Conservation (phyloP, 2,888 invertebrate genomes). For the Caenorhabditis becei region DNA sequence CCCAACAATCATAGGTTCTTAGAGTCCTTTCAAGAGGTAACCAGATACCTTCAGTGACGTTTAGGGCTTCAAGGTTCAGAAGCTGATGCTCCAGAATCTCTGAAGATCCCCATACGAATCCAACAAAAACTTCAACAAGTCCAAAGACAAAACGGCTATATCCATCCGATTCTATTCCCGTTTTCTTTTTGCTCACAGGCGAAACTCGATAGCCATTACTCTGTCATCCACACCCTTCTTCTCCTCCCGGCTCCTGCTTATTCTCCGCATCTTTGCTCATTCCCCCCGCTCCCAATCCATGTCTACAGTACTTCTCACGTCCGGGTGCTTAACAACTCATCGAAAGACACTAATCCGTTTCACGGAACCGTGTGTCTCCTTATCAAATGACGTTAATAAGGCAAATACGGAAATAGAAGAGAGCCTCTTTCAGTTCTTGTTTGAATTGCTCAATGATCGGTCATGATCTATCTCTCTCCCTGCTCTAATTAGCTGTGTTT, state of each 20-base stretch:
- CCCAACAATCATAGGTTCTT: no score
- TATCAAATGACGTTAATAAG: conserved; percentile 54
- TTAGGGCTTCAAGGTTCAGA: no score
- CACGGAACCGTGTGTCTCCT: conserved; percentile 47
- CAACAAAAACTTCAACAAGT: no score
- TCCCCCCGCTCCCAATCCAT: neutral
- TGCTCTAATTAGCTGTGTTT: conserved; percentile 5
- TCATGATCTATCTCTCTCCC: conserved; percentile 2
- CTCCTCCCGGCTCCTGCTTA: conserved; percentile 2
- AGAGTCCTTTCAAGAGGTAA: no score
- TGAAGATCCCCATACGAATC: no score
- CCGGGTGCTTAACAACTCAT: conserved; percentile 16
- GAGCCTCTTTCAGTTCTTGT: no score
- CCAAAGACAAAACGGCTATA: neutral
- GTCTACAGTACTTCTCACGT: conserved; percentile 37
- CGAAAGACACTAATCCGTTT: conserved; percentile 39
- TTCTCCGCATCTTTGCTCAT: conserved; percentile 8
- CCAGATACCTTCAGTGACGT: no score
- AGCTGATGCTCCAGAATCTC: no score
- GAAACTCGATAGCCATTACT: conserved; percentile 46
- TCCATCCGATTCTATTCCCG: conserved; percentile 15
- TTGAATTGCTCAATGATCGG: neutral
- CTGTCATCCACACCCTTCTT: conserved; percentile 40
- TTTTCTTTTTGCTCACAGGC: no score
- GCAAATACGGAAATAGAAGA: neutral